Evolutionary conservation across 2,113 vertebrate species (phyloP).

Genomic region (Ageneiosus marmoratus): DNA sequence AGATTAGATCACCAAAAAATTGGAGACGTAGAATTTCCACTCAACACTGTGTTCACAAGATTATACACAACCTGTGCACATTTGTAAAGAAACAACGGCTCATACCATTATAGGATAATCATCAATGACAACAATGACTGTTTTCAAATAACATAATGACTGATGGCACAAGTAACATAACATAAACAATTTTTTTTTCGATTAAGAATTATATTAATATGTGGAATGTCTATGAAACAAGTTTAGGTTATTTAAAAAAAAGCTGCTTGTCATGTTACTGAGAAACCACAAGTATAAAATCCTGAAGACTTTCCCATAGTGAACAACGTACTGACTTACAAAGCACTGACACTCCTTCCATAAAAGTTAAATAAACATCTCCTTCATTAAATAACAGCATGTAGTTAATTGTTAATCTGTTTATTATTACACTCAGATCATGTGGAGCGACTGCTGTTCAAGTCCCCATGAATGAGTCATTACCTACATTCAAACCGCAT

Average conservation of each 20-base stretch:
- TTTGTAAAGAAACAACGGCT: neutral
- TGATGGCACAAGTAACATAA: no score
- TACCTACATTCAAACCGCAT: no score
- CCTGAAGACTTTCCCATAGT: neutral
- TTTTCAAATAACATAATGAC: neutral
- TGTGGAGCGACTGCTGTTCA: no score
- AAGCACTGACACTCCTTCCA: neutral
- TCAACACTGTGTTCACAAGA: neutral
- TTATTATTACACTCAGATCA: no score
- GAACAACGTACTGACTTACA: neutral
- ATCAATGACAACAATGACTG: neutral
- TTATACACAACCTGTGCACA: neutral
- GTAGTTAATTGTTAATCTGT: neutral
- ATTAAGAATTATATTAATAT: neutral
- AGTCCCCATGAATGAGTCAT: no score
- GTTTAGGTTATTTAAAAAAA: neutral
- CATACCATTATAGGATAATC: neutral
- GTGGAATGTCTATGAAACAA: neutral
- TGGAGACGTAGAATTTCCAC: neutral
- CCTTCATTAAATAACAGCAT: neutral
- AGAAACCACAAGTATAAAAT: neutral
- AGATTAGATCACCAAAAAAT: neutral
- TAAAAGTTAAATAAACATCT: neutral
- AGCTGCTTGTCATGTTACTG: neutral
- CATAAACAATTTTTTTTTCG: neutral